phyloP scores from a whole-genome alignment of 2,113 vertebrate genomes.

The Illadopsis cleaveri region DNA sequence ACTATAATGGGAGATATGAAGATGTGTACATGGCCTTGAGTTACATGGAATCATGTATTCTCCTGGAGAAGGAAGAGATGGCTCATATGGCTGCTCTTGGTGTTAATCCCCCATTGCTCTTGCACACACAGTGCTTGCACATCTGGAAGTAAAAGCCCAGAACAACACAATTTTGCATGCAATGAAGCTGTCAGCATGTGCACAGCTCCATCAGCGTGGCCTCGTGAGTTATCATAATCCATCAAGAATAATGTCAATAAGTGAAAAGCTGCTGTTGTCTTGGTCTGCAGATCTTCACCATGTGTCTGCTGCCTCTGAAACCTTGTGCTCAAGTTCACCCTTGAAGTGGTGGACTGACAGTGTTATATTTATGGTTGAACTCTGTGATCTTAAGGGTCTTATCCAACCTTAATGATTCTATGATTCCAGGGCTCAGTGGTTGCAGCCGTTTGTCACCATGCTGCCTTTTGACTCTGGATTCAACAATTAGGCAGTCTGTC shows the following conservation, averaged over 20 bases:
- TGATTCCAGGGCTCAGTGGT: neutral
- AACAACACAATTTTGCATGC: neutral
- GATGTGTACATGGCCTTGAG: neutral
- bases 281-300: neutral
- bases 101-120: neutral
- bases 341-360: neutral
- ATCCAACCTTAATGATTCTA: neutral
- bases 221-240: neutral
- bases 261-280: neutral
- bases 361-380: neutral
- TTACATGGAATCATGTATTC: neutral
- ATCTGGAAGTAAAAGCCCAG: neutral
- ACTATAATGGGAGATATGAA: neutral
- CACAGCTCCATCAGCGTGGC: fast-evolving
- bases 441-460: neutral
- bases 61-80: neutral
- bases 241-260: fast-evolving
- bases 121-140: neutral
- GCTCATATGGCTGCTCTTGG: neutral
- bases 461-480: neutral
- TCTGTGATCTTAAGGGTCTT: neutral
- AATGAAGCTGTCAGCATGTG: neutral
- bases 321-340: neutral
- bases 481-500: neutral
- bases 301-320: neutral